Conservation (phyloP, 2,113 vertebrate species). For the Percopsis transmontana region DNA sequence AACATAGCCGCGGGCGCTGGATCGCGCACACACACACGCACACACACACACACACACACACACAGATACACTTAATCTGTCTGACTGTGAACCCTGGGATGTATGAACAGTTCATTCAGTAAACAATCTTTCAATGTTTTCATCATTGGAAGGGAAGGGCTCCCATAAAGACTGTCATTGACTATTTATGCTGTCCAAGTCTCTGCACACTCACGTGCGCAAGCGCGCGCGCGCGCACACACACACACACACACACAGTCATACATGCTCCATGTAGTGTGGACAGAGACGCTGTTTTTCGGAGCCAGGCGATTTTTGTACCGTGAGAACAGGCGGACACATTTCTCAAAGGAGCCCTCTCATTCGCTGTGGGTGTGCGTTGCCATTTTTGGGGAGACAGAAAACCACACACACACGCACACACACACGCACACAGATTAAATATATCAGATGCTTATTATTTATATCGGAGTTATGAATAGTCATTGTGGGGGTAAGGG, state of each 20-base stretch:
- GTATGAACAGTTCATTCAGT: slow-evolving; percentile 53
- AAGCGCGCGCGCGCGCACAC: slow-evolving; percentile 37
- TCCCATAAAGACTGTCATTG: slow-evolving; percentile 70
- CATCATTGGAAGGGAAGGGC: slow-evolving; percentile 49
- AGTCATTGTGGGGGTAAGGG: not conserved
- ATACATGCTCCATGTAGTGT: slow-evolving; percentile 38
- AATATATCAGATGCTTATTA: not conserved
- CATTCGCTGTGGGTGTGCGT: slow-evolving; percentile 62
- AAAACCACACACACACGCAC: not conserved
- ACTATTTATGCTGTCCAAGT: slow-evolving; percentile 61
- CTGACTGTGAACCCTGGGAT: slow-evolving; percentile 51
- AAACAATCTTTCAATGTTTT: slow-evolving; percentile 69
- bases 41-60: slow-evolving; percentile 19
- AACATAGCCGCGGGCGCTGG: slow-evolving; percentile 43
- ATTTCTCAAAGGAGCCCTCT: slow-evolving; percentile 73
- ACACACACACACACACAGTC: slow-evolving; percentile 20
- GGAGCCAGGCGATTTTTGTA: slow-evolving; percentile 63
- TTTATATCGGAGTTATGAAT: too few relatives aligned
- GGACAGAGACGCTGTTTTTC: slow-evolving; percentile 63
- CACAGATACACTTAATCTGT: slow-evolving; percentile 53
- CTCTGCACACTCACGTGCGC: slow-evolving; percentile 13
- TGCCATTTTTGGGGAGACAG: slow-evolving; percentile 51
- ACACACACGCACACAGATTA: slow-evolving; percentile 16
- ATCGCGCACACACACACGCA: slow-evolving; percentile 26
- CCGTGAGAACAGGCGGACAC: slow-evolving; percentile 73